Evolutionary conservation across 2,113 vertebrate genomes (phyloP), one percentile per base, ranked within the genome.

Genomic region (Gasterosteus aculeatus): DNA sequence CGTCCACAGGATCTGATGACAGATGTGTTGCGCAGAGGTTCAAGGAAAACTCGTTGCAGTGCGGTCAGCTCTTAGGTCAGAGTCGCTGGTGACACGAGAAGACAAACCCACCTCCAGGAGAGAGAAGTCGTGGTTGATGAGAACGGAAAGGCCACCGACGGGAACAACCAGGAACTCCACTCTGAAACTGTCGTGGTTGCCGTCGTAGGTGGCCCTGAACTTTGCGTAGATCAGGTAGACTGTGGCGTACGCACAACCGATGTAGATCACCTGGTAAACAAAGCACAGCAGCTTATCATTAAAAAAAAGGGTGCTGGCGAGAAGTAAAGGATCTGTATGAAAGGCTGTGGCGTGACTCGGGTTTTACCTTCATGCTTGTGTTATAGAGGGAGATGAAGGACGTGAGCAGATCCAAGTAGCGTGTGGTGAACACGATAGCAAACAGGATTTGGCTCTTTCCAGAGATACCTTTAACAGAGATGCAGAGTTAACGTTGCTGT

Each of bases 371-470:
- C 98, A 99, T 99, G 94, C 88, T 90, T 54, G 96, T 97, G 91
- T 99, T 99, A 92, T 99, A 99, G 76, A 99, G 90, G 64, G 98
- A 99, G 94, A 99, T 98, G 92, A 97, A 99, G 61, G 98, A 95
- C 81, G 95, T 96, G 88, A 99, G 96, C 89, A 99, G 95, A 91
- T 99, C 98, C 96, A 99, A 91, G 92, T 99, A 99, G 58, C 98
- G 96, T 44, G 98, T 97, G 72, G 97, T 98, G 90, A 99, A 99
- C 88, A 99, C 97, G 76, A 98, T 89, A 84, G 96, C 97, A 94
- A 99, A 99, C 51, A 99, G 96, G 88, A 99, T 97, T 92, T 99
- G 98, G 90, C 98, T 99, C 94, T 99, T 99, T 82, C 97, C 98
- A 92, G 98, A 99, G 91, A 99, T 99, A 85, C 98, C 98, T 99